phyloP scores from a whole-genome alignment of 2,113 vertebrate genomes.

The Phycodurus eques region DNA sequence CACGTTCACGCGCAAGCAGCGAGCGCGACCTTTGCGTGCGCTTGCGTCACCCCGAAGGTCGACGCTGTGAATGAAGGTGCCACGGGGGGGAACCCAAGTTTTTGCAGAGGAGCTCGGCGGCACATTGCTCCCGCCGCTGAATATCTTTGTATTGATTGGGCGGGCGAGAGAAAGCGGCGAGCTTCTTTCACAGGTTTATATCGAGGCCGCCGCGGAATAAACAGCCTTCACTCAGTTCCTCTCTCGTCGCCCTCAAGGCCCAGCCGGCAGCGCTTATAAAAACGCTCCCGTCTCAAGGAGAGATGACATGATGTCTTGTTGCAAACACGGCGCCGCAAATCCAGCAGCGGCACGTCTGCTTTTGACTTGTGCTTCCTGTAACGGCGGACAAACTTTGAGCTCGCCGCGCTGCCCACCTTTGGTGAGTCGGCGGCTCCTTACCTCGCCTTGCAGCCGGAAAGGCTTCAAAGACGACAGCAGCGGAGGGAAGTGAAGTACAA shows the following conservation, averaged over 20 bases:
- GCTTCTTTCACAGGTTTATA: constrained; percentile 74
- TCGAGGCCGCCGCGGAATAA: constrained; percentile 68
- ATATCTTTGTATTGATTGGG: constrained; percentile 72
- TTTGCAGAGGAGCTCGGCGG: constrained; percentile 35
- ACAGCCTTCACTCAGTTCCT: constrained; percentile 68
- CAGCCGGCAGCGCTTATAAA: constrained; percentile 67
- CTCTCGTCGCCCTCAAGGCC: constrained; percentile 68
- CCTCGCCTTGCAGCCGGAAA: background rate
- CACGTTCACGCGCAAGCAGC: constrained; percentile 39
- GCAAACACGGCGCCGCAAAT: constrained; percentile 49
- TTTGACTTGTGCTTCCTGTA: background rate
- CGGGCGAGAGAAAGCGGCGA: constrained; percentile 56
- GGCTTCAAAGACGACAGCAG: background rate
- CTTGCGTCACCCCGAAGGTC: constrained; percentile 49
- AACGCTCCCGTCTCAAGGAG: constrained; percentile 71
- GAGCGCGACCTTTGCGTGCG: constrained; percentile 36
- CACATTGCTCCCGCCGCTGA: constrained; percentile 59
- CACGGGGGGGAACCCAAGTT: background rate
- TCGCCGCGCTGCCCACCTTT: background rate
- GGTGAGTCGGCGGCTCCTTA: background rate
- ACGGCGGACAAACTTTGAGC: background rate
- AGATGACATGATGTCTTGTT: constrained; percentile 73
- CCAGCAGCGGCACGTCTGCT: background rate
- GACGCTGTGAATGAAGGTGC: constrained; percentile 36
- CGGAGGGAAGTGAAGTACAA: no score